Evolutionary conservation across 35 echinoderm and acorn worm species (phyloP), one percentile per base, ranked within the genome.

Genomic region (Stichopus chloronotus): DNA sequence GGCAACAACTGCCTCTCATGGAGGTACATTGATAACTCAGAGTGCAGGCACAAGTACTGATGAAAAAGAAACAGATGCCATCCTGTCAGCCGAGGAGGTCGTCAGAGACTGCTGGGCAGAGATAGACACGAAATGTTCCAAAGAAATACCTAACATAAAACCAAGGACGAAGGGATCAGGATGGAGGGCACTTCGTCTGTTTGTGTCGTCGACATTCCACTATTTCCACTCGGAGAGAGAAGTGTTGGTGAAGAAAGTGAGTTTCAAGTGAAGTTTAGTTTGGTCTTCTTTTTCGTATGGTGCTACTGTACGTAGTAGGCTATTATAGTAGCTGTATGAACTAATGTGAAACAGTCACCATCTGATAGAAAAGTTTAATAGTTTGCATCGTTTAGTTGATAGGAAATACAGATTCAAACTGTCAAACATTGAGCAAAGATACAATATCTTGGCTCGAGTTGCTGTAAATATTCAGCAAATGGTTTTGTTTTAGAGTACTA

Each of bases 181-280:
- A 9, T 99, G 97, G 97, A 96, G 93, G 88, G 95, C 90, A n/a
- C 80, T 99, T 16, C 87, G 97, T 21, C 95, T 99, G 3, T 99
- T 99, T 86, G 97, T 99, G 25, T 96, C 95, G 4, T 96, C 95
- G 2, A 99, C 97, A 43, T 99, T 99, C 59, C 87, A 94, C 19
- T 95, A 99, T 83, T 96, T 92, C 25, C 94, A 96, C 68, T 94
- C 94, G 80, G 97, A 99, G 83, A 85, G 97, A 84, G 97, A 99
- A 55, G 84, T 96, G 5, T 76, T 99, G 54, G 97, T 99, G 43
- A 96, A 99, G 76, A 96, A 96, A 88, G 97, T 99, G 68, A 58
- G 61, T 87, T 56, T 87, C n/a, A 55, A 4, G 14, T n/a, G 78
- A 79, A 25, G 9, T 2, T n/a, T n/a, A 71, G 17, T 3, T 76